These are phyloP conservation scores for Limenitis camilla DNA, from an alignment of 2,888 invertebrate species.

Conservation along the genomic window DNA sequence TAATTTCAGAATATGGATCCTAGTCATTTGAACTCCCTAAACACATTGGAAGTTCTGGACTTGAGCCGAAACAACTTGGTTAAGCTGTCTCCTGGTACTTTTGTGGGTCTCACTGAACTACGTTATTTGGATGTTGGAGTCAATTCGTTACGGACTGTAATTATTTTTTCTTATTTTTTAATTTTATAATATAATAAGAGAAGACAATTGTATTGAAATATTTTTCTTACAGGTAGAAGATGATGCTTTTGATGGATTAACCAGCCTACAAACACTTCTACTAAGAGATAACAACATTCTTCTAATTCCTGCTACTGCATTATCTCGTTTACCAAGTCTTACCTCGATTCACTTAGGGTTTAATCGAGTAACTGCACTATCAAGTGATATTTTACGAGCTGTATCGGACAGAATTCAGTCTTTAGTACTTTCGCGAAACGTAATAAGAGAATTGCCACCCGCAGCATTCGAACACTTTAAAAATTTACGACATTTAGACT, in stretches of 20 bases:
- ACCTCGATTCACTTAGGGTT: slow-evolving; percentile 85
- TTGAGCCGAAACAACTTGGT: slow-evolving; percentile 89
- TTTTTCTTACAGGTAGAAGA: slow-evolving; percentile 83
- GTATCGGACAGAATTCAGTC: slow-evolving; percentile 82
- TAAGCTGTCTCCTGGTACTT: slow-evolving; percentile 87
- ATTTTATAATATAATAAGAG: not conserved
- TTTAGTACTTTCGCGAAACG: slow-evolving; percentile 86
- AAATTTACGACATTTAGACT: slow-evolving; percentile 80
- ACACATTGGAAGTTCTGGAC: slow-evolving; percentile 83
- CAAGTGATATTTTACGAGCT: slow-evolving; percentile 83
- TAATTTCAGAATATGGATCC: slow-evolving; percentile 82
- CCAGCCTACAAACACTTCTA: slow-evolving; percentile 82
- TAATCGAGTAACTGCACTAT: slow-evolving; percentile 90
- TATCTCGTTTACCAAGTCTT: slow-evolving; percentile 84
- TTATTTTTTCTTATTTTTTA: slow-evolving; percentile 34
- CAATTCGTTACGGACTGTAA: slow-evolving; percentile 89
- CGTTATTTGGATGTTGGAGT: slow-evolving; percentile 87
- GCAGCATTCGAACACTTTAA: slow-evolving; percentile 87
- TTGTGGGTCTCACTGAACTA: slow-evolving; percentile 81
- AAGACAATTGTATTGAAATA: not conserved
- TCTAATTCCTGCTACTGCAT: slow-evolving; percentile 86
- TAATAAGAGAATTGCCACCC: slow-evolving; percentile 88
- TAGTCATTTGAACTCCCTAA: slow-evolving; percentile 79
- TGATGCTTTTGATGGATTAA: slow-evolving; percentile 88
- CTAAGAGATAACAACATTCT: slow-evolving; percentile 92